Evolutionary conservation across 2,113 vertebrate genomes (phyloP).

Genomic region (Kryptolebias marmoratus): DNA sequence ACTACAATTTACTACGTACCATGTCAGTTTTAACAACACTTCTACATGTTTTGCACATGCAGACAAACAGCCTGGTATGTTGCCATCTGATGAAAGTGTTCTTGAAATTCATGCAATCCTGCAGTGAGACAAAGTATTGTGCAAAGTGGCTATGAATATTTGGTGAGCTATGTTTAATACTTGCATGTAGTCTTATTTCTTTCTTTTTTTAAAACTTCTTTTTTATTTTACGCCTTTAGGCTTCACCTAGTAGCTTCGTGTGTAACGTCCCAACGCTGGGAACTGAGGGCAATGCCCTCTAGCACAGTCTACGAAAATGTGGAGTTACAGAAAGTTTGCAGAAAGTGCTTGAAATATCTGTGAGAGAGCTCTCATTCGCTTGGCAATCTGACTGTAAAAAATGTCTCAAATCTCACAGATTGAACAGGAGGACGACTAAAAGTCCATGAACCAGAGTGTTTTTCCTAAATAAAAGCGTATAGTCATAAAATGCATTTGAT

Average conservation of each 20-base stretch:
- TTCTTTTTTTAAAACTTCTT: neutral
- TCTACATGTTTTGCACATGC: neutral
- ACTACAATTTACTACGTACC: neutral
- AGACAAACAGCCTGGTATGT: neutral
- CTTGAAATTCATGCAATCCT: neutral
- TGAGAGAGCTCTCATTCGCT: neutral
- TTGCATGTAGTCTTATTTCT: neutral
- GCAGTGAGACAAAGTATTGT: neutral
- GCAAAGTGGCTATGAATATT: neutral
- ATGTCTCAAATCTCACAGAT: neutral
- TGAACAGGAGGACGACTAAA: neutral
- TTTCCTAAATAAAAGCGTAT: neutral
- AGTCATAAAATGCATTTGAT: no score
- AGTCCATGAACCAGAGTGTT: neutral
- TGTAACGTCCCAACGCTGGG: neutral
- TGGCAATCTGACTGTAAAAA: neutral
- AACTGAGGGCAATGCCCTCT: constrained; percentile 6
- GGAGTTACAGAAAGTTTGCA: constrained; percentile 1
- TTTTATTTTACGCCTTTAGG: neutral
- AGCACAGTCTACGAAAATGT: neutral
- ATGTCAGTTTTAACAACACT: neutral
- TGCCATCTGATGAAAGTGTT: neutral
- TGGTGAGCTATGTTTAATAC: neutral
- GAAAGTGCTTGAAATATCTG: neutral
- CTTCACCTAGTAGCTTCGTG: neutral